Evolutionary conservation across 2,888 invertebrate species (phyloP), one percentile per base, ranked within the genome.

Genomic region (Tanytarsus gracilentus): DNA sequence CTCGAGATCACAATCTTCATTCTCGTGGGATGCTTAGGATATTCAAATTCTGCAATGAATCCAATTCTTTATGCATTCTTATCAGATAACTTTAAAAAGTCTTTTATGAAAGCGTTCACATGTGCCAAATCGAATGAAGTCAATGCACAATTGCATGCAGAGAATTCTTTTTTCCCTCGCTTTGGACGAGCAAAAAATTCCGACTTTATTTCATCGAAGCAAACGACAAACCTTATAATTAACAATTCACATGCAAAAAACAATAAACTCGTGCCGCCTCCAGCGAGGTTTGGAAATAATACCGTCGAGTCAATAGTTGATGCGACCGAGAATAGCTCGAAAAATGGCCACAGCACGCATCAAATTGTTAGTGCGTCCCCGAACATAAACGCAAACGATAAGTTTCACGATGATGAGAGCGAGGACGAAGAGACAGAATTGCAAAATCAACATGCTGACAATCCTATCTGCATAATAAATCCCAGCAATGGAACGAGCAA

Each of bases 1-100:
- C 79, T 90, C 67, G 85, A 85, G 56, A 80, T 92, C 59, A 86
- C 88, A 18, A 82, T 88, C 7, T 91, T 91, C 70, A 77, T 94
- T 21, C 79, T 93, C 29, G 88, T 88, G n/a, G 88, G 89, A 18
- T 89, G 89, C 70, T 79, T 94, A 7, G 70, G 60, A 51, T 74
- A 74, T 75, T 90, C 90, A 63, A 94, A 94, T 73, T 92, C 92
- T n/a, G 92, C 93, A 11, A 88, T 94, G 83, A 94, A 94, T 18
- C 60, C 50, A 4, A 36, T 50, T 1, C 49, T 50, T 16, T 50
- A 60, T 18, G 60, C 49, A 11, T 53, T 58, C 25, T 27, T 58
- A 11, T 91, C 90, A 66, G 94, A 94, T 70, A 94, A 94, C 70
- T 94, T 94, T 76, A 94, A 93, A 75, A 94, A 93, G 76, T 92